Percentiles rank a stretch among this genome's conserved stretches.
These are phyloP conservation scores for Drosophila borealis DNA, from an alignment of 2,888 invertebrate species.

Conservation along the genomic window DNA sequence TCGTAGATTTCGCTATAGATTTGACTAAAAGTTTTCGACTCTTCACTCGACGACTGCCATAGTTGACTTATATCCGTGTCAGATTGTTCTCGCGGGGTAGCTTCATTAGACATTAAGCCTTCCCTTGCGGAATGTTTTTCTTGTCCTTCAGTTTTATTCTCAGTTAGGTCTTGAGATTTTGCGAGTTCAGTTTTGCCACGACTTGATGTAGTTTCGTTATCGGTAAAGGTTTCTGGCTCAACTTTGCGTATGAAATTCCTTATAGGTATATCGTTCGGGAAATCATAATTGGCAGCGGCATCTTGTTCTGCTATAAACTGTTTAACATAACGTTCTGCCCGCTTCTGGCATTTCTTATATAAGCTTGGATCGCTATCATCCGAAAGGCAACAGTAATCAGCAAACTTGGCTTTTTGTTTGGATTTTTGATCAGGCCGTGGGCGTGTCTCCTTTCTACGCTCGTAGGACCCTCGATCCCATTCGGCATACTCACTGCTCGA, in stretches of 20 bases:
- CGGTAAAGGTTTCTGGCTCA: background rate
- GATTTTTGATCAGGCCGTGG: too few relatives aligned
- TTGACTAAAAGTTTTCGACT: constrained; percentile 60
- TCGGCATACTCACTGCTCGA: background rate
- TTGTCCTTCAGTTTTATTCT: background rate
- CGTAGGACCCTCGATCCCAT: background rate
- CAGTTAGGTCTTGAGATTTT: background rate
- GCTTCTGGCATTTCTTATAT: constrained; percentile 15
- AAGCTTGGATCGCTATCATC: constrained; percentile 1
- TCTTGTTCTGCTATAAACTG: constrained; percentile 26
- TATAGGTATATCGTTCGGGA: background rate
- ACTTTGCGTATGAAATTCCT: constrained; percentile 16
- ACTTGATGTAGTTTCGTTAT: background rate
- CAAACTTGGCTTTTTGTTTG: background rate
- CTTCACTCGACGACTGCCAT: constrained; percentile 43
- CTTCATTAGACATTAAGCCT: background rate
- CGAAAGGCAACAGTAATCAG: background rate
- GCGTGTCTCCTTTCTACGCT: background rate
- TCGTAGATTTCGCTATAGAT: constrained; percentile 64
- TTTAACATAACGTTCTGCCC: constrained; percentile 19
- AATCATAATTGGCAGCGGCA: background rate
- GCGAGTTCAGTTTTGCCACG: background rate
- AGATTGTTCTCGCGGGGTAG: background rate
- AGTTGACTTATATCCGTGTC: constrained; percentile 33
- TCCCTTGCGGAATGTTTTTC: background rate